Base-by-base conservation (phyloP, 2,113 vertebrate genomes). In the Xerus inauris region DNA sequence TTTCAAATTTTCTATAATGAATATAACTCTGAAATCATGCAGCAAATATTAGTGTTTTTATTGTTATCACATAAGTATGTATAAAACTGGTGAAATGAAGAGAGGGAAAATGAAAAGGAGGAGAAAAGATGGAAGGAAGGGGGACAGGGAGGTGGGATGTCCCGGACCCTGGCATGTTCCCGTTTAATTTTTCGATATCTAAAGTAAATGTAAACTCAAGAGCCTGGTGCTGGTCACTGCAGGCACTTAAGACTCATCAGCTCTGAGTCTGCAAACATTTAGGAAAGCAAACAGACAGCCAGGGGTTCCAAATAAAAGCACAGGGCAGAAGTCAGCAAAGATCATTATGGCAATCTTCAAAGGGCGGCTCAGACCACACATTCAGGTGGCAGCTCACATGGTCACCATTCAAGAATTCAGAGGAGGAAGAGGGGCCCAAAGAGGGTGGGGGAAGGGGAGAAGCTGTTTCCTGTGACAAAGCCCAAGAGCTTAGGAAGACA, bases 221-320 rank as follows among this genome's bases (percentile, higher is more conserved):
- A 51, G 65, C 54, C 86, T 93, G 95, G 42, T 94, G 97, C 80
- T 96, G 96, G 83, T 97, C 98, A 97, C 91, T 95, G 96, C 96
- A 98, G 98, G 98, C 96, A 98, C 98, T 99, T 98, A 98, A 98
- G 98, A 98, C 83, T 95, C 98, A 98, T 98, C 98, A 98, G 97
- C 85, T 94, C 95, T 24, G 88, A 94, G 98, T 98, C 98, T 98
- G 98, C 97, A 98, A 98, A 95, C 94, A 98, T 98, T 98, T 98
- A 98, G 95, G 96, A 98, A 98, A 98, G 97, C 98, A 98, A 99
- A 98, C 98, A 99, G 96, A 97, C 97, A 98, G 96, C 28, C 47
- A 87, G 90, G 97, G 97, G 97, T 97, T 97, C 97, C 98, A 98
- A 98, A 98, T 94, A 98, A 96, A 98, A 80, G 97, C 98, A 57